Evolutionary conservation across 2,888 invertebrate genomes (phyloP).

Genomic region (Mimas tiliae): DNA sequence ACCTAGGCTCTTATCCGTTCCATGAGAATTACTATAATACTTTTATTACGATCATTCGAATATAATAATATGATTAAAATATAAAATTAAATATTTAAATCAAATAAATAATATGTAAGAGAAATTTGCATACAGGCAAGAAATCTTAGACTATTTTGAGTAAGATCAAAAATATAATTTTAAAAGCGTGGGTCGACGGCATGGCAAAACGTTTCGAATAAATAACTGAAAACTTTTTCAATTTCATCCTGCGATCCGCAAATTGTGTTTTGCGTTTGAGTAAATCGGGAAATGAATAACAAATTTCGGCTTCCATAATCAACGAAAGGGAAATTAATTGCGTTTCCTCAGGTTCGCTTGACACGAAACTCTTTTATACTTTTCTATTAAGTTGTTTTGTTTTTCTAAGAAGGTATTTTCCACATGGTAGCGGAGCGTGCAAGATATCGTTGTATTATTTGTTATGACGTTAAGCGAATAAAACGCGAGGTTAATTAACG

Average conservation of each 20-base stretch:
- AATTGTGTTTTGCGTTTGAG: constrained; percentile 82
- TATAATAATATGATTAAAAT: too few species aligned
- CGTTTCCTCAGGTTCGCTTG: constrained; percentile 49
- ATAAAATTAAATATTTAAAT: too few species aligned
- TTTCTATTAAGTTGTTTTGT: constrained; percentile 27
- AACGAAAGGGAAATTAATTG: constrained; percentile 69
- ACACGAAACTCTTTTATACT: constrained; percentile 27
- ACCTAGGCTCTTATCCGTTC: too few species aligned
- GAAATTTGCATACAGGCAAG: constrained; percentile 1
- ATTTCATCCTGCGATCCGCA: constrained; percentile 78
- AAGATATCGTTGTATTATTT: constrained; percentile 5
- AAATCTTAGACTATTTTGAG: constrained; percentile 31
- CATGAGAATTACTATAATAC: too few species aligned
- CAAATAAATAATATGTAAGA: neutral
- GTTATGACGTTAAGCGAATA: constrained; percentile 14
- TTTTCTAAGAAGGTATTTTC: constrained; percentile 22
- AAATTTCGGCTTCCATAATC: constrained; percentile 72
- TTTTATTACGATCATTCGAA: too few species aligned
- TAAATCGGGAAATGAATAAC: constrained; percentile 80
- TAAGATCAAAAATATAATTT: constrained; percentile 69
- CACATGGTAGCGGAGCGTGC: constrained; percentile 2
- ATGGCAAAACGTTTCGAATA: constrained; percentile 72
- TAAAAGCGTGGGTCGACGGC: constrained; percentile 63
- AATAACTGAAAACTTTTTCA: constrained; percentile 83
- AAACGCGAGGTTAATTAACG: constrained; percentile 13